phyloP scores from a whole-genome alignment of 2,797 vertebrate genomes.

The Falco biarmicus region DNA sequence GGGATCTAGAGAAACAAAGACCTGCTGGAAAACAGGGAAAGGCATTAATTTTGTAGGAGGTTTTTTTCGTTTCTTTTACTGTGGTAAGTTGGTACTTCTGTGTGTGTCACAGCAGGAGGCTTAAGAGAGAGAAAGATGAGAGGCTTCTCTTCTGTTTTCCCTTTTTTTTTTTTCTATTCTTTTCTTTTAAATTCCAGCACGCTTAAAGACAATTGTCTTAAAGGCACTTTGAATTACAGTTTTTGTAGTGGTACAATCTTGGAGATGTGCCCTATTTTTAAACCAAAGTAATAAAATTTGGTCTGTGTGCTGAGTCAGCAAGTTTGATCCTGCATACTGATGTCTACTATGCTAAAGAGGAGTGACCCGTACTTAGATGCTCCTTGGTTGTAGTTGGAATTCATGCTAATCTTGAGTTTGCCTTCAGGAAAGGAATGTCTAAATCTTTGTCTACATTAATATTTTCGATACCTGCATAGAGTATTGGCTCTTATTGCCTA shows the following conservation, averaged over 20 bases:
- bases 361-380: not conserved
- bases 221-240: not conserved
- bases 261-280: not conserved
- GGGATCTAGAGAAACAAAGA: not conserved
- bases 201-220: too few species aligned
- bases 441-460: not conserved
- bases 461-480: not conserved
- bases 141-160: not conserved
- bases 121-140: not conserved
- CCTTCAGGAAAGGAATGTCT: not conserved
- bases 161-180: too few species aligned
- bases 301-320: not conserved
- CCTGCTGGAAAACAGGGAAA: not conserved
- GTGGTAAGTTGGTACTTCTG: not conserved
- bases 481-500: not conserved
- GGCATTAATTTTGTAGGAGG: not conserved
- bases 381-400: not conserved
- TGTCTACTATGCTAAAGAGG: not conserved
- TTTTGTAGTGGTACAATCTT: not conserved
- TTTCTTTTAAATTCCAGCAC: not conserved
- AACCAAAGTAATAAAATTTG: not conserved
- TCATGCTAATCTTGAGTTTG: not conserved
- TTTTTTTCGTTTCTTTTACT: not conserved
- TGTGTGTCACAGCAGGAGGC: not conserved
- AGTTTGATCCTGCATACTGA: not conserved